Evolutionary conservation across 2,888 invertebrate species (phyloP).

Genomic region (Cetonia aurata): DNA sequence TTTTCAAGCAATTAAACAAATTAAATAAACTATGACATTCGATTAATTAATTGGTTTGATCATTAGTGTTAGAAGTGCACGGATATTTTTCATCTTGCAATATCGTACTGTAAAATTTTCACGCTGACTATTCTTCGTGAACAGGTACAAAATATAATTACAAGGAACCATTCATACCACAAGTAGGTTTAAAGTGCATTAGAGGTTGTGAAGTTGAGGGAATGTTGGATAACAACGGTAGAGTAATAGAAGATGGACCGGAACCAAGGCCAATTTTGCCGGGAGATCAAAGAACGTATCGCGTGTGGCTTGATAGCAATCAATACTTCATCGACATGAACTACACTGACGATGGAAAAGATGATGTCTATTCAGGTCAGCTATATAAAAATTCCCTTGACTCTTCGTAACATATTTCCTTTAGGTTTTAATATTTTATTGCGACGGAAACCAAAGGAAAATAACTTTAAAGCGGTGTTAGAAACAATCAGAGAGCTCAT

Average conservation of each 20-base stretch:
- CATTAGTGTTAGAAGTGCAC: too few species aligned
- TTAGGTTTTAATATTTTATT: constrained; percentile 92
- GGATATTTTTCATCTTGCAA: too few species aligned
- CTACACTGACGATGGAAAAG: constrained; percentile 81
- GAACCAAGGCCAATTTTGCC: constrained; percentile 88
- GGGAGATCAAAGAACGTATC: constrained; percentile 91
- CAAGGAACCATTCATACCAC: constrained; percentile 88
- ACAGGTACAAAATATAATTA: constrained; percentile 84
- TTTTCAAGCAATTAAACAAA: too few species aligned
- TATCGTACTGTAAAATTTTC: too few species aligned
- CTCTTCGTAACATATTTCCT: background rate
- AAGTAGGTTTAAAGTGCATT: constrained; percentile 92
- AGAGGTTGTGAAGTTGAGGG: constrained; percentile 99
- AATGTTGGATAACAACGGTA: constrained; percentile 94
- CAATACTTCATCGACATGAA: constrained; percentile 96
- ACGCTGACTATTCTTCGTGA: constrained; percentile 39
- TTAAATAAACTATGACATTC: too few species aligned
- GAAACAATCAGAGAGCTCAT: constrained; percentile 98
- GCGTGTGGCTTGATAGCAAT: constrained; percentile 96
- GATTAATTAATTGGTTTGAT: too few species aligned
- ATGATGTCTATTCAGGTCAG: constrained; percentile 71
- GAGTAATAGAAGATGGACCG: constrained; percentile 96
- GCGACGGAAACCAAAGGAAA: constrained; percentile 99
- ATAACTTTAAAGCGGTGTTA: constrained; percentile 99
- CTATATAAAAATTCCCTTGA: background rate